A percentile compares a stretch with the other conserved stretches of the same genome.
These are phyloP conservation scores for Sarotherodon lohbergeri DNA, from an alignment of 2,113 vertebrate species.

Conservation along the genomic window DNA sequence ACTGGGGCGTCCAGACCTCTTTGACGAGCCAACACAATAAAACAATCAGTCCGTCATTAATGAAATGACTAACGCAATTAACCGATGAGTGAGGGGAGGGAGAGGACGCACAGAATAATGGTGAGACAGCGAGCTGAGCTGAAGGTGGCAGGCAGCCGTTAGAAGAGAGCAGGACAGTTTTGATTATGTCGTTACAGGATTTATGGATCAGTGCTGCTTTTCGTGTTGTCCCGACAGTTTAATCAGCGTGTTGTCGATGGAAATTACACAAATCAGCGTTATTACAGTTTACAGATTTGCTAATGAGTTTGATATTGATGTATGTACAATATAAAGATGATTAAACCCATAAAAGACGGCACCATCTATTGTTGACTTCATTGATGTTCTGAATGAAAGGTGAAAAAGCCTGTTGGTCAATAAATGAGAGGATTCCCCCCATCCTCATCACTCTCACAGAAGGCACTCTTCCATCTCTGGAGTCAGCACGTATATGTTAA, in stretches of 20 bases:
- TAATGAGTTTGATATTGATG: background rate
- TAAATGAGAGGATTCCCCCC: rapidly evolving
- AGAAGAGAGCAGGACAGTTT: background rate
- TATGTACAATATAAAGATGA: background rate
- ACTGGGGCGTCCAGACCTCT: conserved; percentile 56
- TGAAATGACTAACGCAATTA: conserved; percentile 69
- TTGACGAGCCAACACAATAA: conserved; percentile 69
- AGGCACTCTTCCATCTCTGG: background rate
- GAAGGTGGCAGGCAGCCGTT: background rate
- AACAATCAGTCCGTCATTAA: conserved; percentile 71
- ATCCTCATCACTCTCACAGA: background rate
- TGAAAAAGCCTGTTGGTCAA: background rate
- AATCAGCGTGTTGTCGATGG: background rate
- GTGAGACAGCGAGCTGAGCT: background rate
- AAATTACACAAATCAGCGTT: background rate
- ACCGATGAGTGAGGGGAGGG: background rate
- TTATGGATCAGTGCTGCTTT: background rate
- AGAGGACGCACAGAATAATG: background rate
- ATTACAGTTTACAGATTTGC: background rate
- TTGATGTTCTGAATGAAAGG: background rate
- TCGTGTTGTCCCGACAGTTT: background rate
- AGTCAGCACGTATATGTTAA: background rate
- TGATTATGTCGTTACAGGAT: background rate
- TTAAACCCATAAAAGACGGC: background rate
- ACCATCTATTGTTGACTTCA: background rate